A percentile compares a stretch with the other conserved stretches of the same genome.
Conservation (phyloP, 2,113 vertebrate species). For the Forbesichthys agassizii region DNA sequence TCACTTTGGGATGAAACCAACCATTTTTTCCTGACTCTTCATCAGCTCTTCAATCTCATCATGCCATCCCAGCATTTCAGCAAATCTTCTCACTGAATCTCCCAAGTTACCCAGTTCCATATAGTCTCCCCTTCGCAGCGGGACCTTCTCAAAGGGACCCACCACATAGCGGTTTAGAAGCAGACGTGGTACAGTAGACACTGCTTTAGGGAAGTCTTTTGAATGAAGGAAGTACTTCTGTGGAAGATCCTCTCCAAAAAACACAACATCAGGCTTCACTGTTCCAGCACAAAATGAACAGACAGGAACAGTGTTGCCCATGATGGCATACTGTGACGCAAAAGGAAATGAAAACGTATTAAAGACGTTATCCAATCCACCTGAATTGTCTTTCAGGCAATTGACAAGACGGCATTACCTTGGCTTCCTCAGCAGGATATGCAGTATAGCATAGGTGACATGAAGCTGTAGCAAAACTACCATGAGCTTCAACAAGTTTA, state of each 20-base stretch:
- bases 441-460: constrained; percentile 81
- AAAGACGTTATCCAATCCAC: neutral
- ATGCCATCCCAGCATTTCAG: constrained; percentile 72
- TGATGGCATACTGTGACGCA: constrained; percentile 63
- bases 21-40: constrained; percentile 58
- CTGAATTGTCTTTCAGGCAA: neutral
- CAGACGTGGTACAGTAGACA: constrained; percentile 73
- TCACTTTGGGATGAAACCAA: constrained; percentile 26
- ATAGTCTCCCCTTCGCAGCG: constrained; percentile 69
- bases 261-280: constrained; percentile 80
- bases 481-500: constrained; percentile 81
- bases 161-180: constrained; percentile 77
- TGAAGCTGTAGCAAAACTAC: constrained; percentile 77
- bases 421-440: constrained; percentile 76
- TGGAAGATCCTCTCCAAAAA: constrained; percentile 81
- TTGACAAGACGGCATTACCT: constrained; percentile 46
- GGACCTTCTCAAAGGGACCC: constrained; percentile 72
- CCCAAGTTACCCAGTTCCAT: constrained; percentile 75
- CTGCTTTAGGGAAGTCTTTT: constrained; percentile 78
- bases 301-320: constrained; percentile 68
- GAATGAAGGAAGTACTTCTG: constrained; percentile 76
- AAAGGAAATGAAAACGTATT: neutral
- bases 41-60: constrained; percentile 74
- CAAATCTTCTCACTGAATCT: constrained; percentile 66
- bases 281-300: constrained; percentile 78